phyloP scores from a whole-genome alignment of 1,140 invertebrate species.

The Meloidogyne floridensis region DNA sequence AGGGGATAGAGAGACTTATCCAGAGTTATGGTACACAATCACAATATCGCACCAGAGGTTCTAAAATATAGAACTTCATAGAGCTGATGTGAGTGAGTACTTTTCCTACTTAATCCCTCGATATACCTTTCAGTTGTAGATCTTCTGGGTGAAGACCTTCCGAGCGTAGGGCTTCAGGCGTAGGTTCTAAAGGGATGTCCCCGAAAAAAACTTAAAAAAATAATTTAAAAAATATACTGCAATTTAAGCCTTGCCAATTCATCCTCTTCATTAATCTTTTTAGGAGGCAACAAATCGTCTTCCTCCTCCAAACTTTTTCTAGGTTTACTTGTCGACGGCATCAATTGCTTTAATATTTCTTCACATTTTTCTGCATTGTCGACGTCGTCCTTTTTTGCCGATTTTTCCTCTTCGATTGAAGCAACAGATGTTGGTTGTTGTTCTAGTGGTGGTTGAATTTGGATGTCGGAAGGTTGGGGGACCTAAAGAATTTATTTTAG shows the following conservation, averaged over 20 bases:
- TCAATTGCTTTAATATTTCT: slow-evolving; percentile 2
- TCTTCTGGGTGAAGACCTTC: too few relatives aligned
- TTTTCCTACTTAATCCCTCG: too few relatives aligned
- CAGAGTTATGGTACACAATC: too few relatives aligned
- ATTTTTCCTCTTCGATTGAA: not conserved
- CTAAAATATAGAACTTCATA: too few relatives aligned
- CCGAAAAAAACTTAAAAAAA: not conserved
- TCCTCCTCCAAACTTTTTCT: slow-evolving; percentile 7
- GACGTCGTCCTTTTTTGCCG: not conserved
- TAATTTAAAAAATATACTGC: slow-evolving; percentile 39
- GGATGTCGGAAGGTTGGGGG: not conserved
- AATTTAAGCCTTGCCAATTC: slow-evolving; percentile 48
- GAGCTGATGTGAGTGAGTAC: too few relatives aligned
- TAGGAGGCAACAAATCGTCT: slow-evolving; percentile 33
- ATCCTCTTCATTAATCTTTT: slow-evolving; percentile 48
- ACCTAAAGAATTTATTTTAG: too few relatives aligned
- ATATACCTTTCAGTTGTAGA: too few relatives aligned
- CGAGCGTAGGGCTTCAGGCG: too few relatives aligned
- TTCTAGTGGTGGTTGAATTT: not conserved
- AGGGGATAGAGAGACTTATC: too few relatives aligned
- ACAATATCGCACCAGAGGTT: too few relatives aligned
- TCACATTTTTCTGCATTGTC: not conserved
- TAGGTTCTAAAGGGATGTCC: too few relatives aligned
- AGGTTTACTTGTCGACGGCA: not conserved
- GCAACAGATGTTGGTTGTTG: not conserved